These are phyloP conservation scores for Dicerorhinus sumatrensis DNA, from an alignment of 2,113 vertebrate species.

Conservation along the genomic window DNA sequence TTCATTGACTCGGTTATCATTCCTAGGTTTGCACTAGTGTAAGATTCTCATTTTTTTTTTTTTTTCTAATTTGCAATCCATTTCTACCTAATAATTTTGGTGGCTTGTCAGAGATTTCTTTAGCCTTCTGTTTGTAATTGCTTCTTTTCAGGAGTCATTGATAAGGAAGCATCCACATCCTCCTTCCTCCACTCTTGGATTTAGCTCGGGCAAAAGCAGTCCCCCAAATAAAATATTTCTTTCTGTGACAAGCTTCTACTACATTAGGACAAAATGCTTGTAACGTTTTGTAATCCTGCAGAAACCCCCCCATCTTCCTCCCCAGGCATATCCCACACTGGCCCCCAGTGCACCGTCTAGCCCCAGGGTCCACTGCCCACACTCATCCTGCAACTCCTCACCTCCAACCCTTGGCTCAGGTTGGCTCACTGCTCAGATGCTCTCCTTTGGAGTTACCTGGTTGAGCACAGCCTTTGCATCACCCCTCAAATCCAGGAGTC, in stretches of 20 bases:
- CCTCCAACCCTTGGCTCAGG: not conserved
- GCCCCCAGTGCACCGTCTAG: not conserved
- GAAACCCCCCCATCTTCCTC: not conserved
- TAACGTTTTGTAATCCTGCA: not conserved
- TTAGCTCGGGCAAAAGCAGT: slow-evolving; percentile 20
- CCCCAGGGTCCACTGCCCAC: no score
- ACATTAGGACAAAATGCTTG: not conserved
- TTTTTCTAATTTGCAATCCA: not conserved
- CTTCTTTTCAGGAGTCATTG: not conserved
- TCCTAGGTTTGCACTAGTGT: slow-evolving; percentile 52
- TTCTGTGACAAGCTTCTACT: not conserved
- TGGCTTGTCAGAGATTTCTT: slow-evolving; percentile 35
- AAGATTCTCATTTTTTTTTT: slow-evolving; percentile 51
- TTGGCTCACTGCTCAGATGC: not conserved
- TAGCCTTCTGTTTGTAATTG: slow-evolving; percentile 39
- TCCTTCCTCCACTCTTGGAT: not conserved
- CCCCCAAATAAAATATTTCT: not conserved
- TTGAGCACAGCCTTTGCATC: not conserved
- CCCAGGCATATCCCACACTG: not conserved
- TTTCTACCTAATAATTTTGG: slow-evolving; percentile 44
- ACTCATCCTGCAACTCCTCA: not conserved
- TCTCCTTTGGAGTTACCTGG: not conserved
- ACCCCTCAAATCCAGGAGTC: not conserved
- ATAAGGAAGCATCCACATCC: not conserved
- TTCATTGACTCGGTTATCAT: slow-evolving; percentile 28